Base-by-base conservation (phyloP, 1,140 invertebrate species). In the Drosophila pachea region DNA sequence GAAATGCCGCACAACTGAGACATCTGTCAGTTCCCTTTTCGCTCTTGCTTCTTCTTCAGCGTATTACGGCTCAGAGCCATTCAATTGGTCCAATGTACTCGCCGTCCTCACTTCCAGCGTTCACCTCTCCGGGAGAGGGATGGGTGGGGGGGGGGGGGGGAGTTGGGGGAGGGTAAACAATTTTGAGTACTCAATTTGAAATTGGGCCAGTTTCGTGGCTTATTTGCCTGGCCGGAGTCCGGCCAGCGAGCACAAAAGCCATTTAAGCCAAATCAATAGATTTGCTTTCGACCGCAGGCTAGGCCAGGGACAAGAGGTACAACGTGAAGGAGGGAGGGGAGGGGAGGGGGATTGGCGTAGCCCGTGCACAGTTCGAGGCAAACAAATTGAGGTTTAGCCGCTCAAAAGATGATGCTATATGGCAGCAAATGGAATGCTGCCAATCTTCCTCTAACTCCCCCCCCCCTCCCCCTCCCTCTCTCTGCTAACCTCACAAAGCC, bases 261-360 rank as follows among this genome's bases (percentile, higher is more conserved):
- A 84, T 86, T 84, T 84, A 68, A 68, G 43, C 68, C 84, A 84
- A 83, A 86, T 84, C 79, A 84, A 84, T 84, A 84, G 76, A 84
- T 84, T 84, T 83, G 76, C 79, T 83, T 33, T 76, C 61, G 79
- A 84, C 79, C 79, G 68, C 76, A 76, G 79, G 73, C 54, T 45
- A 56, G 58, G 12, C 22, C 22, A 22, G 22, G 22, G 22, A 22
- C 22, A 22, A 22, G 22, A 22, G 22, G 22, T 2, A n/a, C n/a
- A 22, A 22, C 1, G 22, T 1, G 22, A 3, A 3, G 22, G 22
- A 3, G 22, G 22, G 22, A 3, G 22, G 22, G 22, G 22, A 3
- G 22, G 22, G 22, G 22, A 3, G 22, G 22, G 22, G 22, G 1
- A 22, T 22, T 52, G 54, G 48, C 14, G 42, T 42, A n/a, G n/a